Evolutionary conservation across 2,797 vertebrate species (phyloP), one percentile per base, ranked within the genome.

Genomic region (Hoplostethus mediterraneus): DNA sequence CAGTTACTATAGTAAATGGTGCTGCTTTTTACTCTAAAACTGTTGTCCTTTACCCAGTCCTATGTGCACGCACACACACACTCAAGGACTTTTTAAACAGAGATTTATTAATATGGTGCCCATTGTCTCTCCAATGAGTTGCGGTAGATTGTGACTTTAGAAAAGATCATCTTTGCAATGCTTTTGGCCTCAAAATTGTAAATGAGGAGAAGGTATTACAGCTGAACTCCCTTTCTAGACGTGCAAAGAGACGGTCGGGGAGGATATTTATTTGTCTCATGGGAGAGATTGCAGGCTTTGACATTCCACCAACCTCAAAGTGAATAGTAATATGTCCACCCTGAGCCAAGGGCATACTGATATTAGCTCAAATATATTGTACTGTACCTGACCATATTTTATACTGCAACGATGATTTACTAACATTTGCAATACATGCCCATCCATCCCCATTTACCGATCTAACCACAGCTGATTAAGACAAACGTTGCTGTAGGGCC

Each of bases 1-100:
- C 88, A 93, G 91, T 93, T 93, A 94, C 89, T 93, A 89, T 90
- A 89, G 93, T 94, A 92, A 93, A 95, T 93, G 95, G 95, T 95
- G 95, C 95, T 95, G 94, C 94, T 95, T 95, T 95, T 89, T 95
- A 95, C 93, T 94, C 94, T 93, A 73, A 91, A 93, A 93, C 90
- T 89, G 87, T 93, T 90, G 91, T 94, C 92, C 91, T 92, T 91
- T 91, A 90, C 87, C 89, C 81, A 89, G 86, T 92, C 92, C 89
- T 90, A 88, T 87, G 91, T 92, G 87, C 91, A 91, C 90, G 72
- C 87, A 89, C 89, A 91, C 87, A 81, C 77, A 86, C 83, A 91
- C 88, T 92, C 91, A 90, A 89, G 89, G 88, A 95, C 93, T 94
- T 94, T 94, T 93, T 93, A 93, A 92, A 90, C 79, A 89, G 88